Evolutionary conservation across 2,113 vertebrate genomes (phyloP), one percentile per base, ranked within the genome.

Genomic region (Melanocharis versteri): DNA sequence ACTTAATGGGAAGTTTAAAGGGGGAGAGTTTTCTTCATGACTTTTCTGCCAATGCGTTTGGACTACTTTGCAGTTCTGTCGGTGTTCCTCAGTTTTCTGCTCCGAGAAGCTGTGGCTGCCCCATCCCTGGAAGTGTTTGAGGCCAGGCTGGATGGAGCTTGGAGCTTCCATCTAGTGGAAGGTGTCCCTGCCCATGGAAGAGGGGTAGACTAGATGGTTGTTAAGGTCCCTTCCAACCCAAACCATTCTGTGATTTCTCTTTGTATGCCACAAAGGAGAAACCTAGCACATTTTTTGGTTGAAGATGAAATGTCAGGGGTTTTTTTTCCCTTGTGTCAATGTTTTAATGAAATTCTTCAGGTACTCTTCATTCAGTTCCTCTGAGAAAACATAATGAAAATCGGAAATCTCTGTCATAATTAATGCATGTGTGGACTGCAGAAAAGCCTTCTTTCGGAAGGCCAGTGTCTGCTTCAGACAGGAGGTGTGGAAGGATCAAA

Each of bases 11-110:
- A 53, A 35, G 15, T 22, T 81, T 37, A 24, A 77, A 65, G 61
- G 24, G 39, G 26, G 54, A 40, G 14, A 15, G 45, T 69, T 48
- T 78, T 42, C 39, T 62, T 61, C 6, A 1, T 15, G 35, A 30
- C 15, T 83, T 20, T 20, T 45, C 39, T 87, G 53, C 27, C 54
- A 24, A 20, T 37, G 15, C n/a, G 2, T 33, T 6, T 10, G 51
- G n/a, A 15, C 11, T 71, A 0, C 39, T 88, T 61, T 26, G 33
- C 37, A 47, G n/a, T 3, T 26, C 18, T 56, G 0, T 42, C 2
- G 2, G 14, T 62, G 16, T 6, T 40, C 8, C 44, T 16, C 33
- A 39, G 21, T 3, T 35, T 35, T 71, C 15, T 42, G 7, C 26
- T 26, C 50, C 1, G 5, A 39, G 37, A 50, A 39, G 37, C 60